phyloP scores from a whole-genome alignment of 2,888 invertebrate genomes.

The Archaeoteleia sp. region DNA sequence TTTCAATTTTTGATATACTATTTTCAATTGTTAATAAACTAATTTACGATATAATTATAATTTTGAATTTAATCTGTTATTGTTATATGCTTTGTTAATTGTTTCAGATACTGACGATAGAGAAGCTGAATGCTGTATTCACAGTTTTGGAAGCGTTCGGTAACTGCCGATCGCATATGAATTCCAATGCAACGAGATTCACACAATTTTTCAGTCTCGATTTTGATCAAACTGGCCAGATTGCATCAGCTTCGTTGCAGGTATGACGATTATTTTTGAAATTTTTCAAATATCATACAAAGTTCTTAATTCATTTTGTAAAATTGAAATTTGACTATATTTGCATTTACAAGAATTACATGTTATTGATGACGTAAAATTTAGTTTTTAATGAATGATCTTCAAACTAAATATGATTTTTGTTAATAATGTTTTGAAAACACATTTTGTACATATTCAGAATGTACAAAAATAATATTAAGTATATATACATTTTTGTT shows the following conservation, averaged over 20 bases:
- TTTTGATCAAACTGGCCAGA: constrained; percentile 93
- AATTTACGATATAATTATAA: too few relatives aligned
- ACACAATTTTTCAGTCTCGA: constrained; percentile 95
- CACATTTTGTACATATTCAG: too few relatives aligned
- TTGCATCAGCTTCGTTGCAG: constrained; percentile 93
- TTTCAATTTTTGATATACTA: neutral
- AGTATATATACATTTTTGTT: too few relatives aligned
- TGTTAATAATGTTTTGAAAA: too few relatives aligned
- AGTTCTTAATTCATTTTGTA: too few relatives aligned
- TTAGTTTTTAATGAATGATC: too few relatives aligned
- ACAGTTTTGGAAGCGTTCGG: constrained; percentile 93
- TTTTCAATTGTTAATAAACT: constrained; percentile 2
- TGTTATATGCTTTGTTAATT: constrained; percentile 5
- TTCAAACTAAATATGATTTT: too few relatives aligned
- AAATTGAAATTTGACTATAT: too few relatives aligned
- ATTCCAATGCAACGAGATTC: constrained; percentile 91
- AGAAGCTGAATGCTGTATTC: constrained; percentile 89
- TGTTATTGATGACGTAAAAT: too few relatives aligned
- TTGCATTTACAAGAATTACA: too few relatives aligned
- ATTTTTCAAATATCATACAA: constrained; percentile 9
- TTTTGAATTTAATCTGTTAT: too few relatives aligned
- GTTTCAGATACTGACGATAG: constrained; percentile 80
- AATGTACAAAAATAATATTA: too few relatives aligned
- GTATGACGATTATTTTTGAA: constrained; percentile 70
- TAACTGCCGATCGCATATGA: constrained; percentile 89